Evolutionary conservation across 2,113 vertebrate genomes (phyloP), one percentile per base, ranked within the genome.

Genomic region (Calcarius ornatus): DNA sequence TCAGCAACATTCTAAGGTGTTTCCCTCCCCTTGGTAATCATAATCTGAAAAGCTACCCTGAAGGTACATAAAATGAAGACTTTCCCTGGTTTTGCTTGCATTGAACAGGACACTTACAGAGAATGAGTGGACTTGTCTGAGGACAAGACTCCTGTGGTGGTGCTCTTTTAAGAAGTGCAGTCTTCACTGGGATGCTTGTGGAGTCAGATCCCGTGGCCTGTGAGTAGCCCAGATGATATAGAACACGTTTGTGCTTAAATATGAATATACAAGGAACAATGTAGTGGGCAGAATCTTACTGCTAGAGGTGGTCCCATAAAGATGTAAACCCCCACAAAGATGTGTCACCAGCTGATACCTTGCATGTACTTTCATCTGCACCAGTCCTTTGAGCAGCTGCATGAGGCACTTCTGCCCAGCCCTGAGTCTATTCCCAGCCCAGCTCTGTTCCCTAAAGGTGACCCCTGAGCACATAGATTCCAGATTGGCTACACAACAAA

Each of bases 271-370:
- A 56, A 50, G 38, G 8, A 65, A 21, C 19, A 82, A 19, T 18
- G 4, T 15, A 27, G 51, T 24, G 17, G 19, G 11, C 4, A 65
- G 42, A 68, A 28, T 73, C 43, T 23, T 35, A 20, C 9, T 57
- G n/a, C 31, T 15, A 1, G 20, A 47, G 48, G 20, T 8, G 17
- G 31, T 53, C 37, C 31, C 17, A 17, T 33, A 54, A 64, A 4
- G 31, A 78, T 5, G n/a, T 24, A 59, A 35, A 59, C 10, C 22
- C 38, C n/a, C 38, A 47, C 31, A 42, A 45, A 81, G 15, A 30
- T 23, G 31, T 23, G 24, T 23, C 48, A 38, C 17, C n/a, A 66
- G 42, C 7, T 0, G 0, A 28, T n/a, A 47, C 23, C 5, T 48
- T 57, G 42, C 4, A 6, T 9, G 16, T 2, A 24, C 21, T 35